Evolutionary conservation across 2,888 invertebrate genomes (phyloP).

Genomic region (Temnothorax unifasciatus): DNA sequence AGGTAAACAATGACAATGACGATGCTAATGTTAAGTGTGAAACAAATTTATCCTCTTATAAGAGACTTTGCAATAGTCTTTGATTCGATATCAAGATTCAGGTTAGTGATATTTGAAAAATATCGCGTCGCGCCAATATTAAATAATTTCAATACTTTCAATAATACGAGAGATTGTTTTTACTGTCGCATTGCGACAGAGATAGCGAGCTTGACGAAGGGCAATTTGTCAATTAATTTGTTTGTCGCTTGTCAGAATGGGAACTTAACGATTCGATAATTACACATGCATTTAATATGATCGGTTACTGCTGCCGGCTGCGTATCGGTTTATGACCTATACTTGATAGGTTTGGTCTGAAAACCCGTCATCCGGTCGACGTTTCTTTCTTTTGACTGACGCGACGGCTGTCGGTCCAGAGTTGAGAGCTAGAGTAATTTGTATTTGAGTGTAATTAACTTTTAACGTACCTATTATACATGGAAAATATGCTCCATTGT

Average conservation of each 20-base stretch:
- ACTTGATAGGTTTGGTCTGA: conserved; percentile 66
- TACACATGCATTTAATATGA: conserved; percentile 70
- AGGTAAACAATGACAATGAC: too few species aligned
- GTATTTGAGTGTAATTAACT: conserved; percentile 29
- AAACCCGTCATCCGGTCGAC: conserved; percentile 61
- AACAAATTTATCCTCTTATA: neutral
- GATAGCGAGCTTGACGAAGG: conserved; percentile 55
- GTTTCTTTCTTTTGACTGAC: conserved; percentile 40
- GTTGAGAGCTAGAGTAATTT: conserved; percentile 43
- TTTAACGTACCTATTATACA: neutral
- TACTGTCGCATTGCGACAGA: conserved; percentile 61
- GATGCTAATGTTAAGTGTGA: neutral
- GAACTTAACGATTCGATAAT: conserved; percentile 74
- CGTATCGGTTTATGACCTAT: conserved; percentile 59
- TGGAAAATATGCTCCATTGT: neutral
- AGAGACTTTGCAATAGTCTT: neutral
- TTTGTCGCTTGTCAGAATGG: conserved; percentile 69
- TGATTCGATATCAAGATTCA: neutral
- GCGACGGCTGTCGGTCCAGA: conserved; percentile 10
- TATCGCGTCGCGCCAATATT: conserved; percentile 19
- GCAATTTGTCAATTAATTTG: conserved; percentile 75
- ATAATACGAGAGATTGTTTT: conserved; percentile 48
- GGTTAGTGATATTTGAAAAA: conserved; percentile 14
- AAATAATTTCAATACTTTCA: neutral
- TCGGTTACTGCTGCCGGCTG: conserved; percentile 66